A percentile compares a stretch with the other conserved stretches of the same genome.
Evolutionary conservation across 2,797 vertebrate species (phyloP).

Genomic region (Rhinophrynus dorsalis): DNA sequence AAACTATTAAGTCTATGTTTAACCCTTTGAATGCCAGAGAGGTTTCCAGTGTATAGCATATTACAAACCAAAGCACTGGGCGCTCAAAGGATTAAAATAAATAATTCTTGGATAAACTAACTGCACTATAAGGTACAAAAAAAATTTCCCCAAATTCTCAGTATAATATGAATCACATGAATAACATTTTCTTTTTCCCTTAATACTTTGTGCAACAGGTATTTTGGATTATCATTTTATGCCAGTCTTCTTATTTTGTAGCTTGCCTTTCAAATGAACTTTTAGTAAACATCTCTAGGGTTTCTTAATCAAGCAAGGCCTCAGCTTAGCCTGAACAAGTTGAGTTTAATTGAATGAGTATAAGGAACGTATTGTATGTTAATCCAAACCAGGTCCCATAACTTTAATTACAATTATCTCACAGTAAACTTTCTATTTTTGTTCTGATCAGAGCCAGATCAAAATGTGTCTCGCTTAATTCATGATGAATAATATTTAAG

Average conservation of each 20-base stretch:
- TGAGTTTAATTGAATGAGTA: slow-evolving; percentile 37
- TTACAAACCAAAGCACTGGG: too few relatives aligned
- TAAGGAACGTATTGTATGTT: slow-evolving; percentile 31
- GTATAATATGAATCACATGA: too few relatives aligned
- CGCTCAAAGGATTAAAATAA: too few relatives aligned
- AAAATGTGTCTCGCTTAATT: slow-evolving; percentile 21
- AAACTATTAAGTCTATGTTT: too few relatives aligned
- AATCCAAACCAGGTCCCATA: slow-evolving; percentile 16
- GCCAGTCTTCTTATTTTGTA: slow-evolving; percentile 24
- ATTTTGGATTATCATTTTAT: slow-evolving; percentile 32
- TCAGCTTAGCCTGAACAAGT: slow-evolving; percentile 22
- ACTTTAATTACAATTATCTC: slow-evolving; percentile 28
- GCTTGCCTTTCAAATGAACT: slow-evolving; percentile 34
- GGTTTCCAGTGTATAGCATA: too few relatives aligned
- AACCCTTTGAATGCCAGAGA: too few relatives aligned
- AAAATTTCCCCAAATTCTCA: too few relatives aligned
- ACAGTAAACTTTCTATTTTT: slow-evolving; percentile 40
- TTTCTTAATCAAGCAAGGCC: slow-evolving; percentile 33
- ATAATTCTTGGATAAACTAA: too few relatives aligned
- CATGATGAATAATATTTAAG: slow-evolving; percentile 21
- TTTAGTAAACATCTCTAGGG: slow-evolving; percentile 31
- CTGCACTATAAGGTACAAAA: too few relatives aligned
- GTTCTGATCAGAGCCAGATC: slow-evolving; percentile 31
- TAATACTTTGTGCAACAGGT: slow-evolving; percentile 26
- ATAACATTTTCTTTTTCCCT: too few relatives aligned